Evolutionary conservation across 1,140 invertebrate genomes (phyloP), one percentile per base, ranked within the genome.

Genomic region (Apis florea): DNA sequence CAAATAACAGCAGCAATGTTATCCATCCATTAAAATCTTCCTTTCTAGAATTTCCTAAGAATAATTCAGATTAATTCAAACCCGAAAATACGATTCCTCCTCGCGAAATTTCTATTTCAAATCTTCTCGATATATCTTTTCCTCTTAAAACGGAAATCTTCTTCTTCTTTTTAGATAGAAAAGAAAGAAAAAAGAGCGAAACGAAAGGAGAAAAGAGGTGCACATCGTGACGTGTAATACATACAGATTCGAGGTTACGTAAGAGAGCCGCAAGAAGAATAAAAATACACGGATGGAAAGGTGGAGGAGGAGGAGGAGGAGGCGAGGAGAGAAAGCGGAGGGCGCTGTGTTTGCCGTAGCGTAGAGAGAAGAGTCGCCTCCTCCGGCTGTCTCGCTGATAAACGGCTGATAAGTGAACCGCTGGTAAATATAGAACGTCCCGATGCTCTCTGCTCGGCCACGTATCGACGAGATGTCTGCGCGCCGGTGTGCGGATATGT

Each of bases 351-450:
- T 75, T 67, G 66, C 73, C n/a, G 51, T n/a, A 58, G 73, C 31
- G 15, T 51, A 59, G 64, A 59, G 54, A 66, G 79, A 76, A 56
- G 61, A 74, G 78, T 64, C 51, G 69, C 51, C 77, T 83, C 82
- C 68, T 73, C 69, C 61, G 82, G 26, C 61, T 71, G 81, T 83
- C 69, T 64, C 67, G 64, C 26, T 81, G 73, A 81, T 84, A 78
- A 84, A 47, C 69, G 67, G 11, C 15, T 73, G 82, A 83, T 80
- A 83, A 79, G 76, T 64, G 56, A 80, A 56, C 24, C 54, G 69
- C 15, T 68, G 82, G 53, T 83, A 83, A 83, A 79, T 83, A 83
- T 83, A 83, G 82, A 83, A 83, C 68, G 77, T 83, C 54, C 69
- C 82, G 69, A 72, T 79, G 59, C 68, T 73, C 66, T 75, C 76